Evolutionary conservation across 2,113 vertebrate species (phyloP), one percentile per base, ranked within the genome.

Genomic region (Mellivora capensis): DNA sequence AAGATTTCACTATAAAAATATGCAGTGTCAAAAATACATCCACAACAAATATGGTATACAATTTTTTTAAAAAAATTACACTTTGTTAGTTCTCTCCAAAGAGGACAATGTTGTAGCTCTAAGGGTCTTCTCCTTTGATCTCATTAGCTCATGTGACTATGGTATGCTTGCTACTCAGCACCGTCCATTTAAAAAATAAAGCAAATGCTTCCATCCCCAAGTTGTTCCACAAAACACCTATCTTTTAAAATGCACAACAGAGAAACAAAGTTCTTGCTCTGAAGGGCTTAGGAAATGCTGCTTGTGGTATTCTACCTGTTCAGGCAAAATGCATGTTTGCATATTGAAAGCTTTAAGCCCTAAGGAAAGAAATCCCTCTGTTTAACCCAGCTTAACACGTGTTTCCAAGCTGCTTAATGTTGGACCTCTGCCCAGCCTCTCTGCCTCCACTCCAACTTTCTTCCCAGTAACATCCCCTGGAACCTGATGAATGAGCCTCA

Each of bases 1-100:
- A 72, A 77, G 15, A 34, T 74, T 97, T 94, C 57, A 31, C 44
- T 83, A 14, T 76, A 86, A 76, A 62, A 76, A 93, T 21, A 61
- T 0, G n/a, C 10, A 34, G 49, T 64, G 71, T 93, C 29, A 87
- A 71, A 96, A 82, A 57, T 61, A 84, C 29, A 52, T 31, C 77
- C 44, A 57, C 82, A 74, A 47, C 34, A 80, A 86, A 87, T 61
- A 79, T 3, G 44, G 74, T 4, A 76, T 34, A 54, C n/a, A 49
- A 77, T 71, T 87, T 47, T 47, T 47, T 47, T 13, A 3, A 14
- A 79, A 87, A 27, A 61, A 59, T 31, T 27, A 37, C 8, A 44
- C 29, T 52, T 61, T 12, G 39, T 80, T n/a, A 39, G 34, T 57
- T 47, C 69, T 87, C 47, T 23, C 10, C 72, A 47, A 61, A 37